These are phyloP conservation scores for Drosophila albomicans DNA, from an alignment of 1,140 invertebrate genomes.

Conservation along the genomic window DNA sequence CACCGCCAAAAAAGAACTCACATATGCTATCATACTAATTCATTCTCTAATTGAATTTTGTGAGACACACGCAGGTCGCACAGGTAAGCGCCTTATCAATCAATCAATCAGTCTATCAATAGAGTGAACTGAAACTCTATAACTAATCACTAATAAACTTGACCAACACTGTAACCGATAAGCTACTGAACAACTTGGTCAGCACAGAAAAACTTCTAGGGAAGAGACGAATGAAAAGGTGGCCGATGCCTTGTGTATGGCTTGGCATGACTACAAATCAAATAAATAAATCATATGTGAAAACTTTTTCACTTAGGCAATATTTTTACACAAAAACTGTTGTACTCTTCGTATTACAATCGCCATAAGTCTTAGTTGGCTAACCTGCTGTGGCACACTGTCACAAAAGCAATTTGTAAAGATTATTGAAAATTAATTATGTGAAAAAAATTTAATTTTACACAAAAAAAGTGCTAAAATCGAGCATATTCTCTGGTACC, in stretches of 20 bases:
- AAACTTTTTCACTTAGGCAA: constrained; percentile 79
- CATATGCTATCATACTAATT: constrained; percentile 2
- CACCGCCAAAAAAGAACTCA: background rate
- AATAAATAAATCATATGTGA: constrained; percentile 78
- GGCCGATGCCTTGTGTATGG: background rate
- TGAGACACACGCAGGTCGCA: constrained; percentile 21
- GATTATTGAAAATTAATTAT: too few relatives aligned
- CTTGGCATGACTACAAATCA: constrained; percentile 54
- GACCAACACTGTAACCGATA: constrained; percentile 51
- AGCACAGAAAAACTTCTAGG: background rate
- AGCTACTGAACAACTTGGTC: constrained; percentile 32
- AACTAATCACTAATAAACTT: constrained; percentile 72
- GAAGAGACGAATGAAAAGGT: background rate
- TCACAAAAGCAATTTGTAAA: background rate
- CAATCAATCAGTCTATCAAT: constrained; percentile 68
- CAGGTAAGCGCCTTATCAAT: constrained; percentile 40
- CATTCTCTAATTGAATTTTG: constrained; percentile 45
- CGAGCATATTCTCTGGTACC: too few relatives aligned
- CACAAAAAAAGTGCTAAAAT: too few relatives aligned
- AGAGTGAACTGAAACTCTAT: constrained; percentile 27
- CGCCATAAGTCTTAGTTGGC: constrained; percentile 60
- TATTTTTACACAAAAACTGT: constrained; percentile 68
- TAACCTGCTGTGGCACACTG: constrained; percentile 37
- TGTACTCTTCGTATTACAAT: constrained; percentile 61
- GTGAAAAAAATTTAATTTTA: too few relatives aligned